Percentiles rank a stretch among this genome's conserved stretches.
These are phyloP conservation scores for Nephrotoma appendiculata DNA, from an alignment of 2,888 invertebrate species.

Conservation along the genomic window DNA sequence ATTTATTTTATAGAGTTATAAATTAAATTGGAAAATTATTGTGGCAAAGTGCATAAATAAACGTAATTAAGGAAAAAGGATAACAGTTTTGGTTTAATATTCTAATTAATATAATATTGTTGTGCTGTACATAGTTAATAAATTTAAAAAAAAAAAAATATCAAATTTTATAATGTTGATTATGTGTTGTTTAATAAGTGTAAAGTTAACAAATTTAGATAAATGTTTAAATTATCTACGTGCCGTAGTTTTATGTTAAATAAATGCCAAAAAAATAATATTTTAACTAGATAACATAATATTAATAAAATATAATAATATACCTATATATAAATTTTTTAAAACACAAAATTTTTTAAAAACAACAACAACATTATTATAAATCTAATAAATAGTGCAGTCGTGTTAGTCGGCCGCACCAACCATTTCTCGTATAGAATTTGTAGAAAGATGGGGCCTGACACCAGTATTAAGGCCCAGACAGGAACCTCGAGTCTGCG, in stretches of 20 bases:
- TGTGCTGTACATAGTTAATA: neutral
- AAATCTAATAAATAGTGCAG: neutral
- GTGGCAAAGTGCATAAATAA: neutral
- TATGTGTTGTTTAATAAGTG: neutral
- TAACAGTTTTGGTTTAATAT: neutral
- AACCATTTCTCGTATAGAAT: slow-evolving; percentile 92
- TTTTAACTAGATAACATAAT: slow-evolving; percentile 6
- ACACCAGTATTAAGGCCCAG: slow-evolving; percentile 95
- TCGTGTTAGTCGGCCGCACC: slow-evolving; percentile 11
- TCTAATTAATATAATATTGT: neutral
- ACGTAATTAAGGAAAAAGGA: neutral
- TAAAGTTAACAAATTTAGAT: slow-evolving; percentile 1
- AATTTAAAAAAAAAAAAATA: neutral
- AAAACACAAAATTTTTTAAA: neutral
- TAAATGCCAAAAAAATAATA: slow-evolving; percentile 5
- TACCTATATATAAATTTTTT: neutral
- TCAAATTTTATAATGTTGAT: neutral
- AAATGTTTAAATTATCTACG: slow-evolving; percentile 1
- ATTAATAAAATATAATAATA: neutral
- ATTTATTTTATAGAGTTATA: neutral
- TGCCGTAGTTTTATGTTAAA: neutral
- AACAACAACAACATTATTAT: neutral
- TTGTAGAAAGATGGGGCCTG: slow-evolving; percentile 95
- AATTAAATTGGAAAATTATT: neutral
- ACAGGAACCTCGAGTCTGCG: slow-evolving; percentile 76